Percentiles rank a stretch among this genome's conserved stretches.
Conservation (phyloP, 2,888 invertebrate species). For the Ophion costatus region DNA sequence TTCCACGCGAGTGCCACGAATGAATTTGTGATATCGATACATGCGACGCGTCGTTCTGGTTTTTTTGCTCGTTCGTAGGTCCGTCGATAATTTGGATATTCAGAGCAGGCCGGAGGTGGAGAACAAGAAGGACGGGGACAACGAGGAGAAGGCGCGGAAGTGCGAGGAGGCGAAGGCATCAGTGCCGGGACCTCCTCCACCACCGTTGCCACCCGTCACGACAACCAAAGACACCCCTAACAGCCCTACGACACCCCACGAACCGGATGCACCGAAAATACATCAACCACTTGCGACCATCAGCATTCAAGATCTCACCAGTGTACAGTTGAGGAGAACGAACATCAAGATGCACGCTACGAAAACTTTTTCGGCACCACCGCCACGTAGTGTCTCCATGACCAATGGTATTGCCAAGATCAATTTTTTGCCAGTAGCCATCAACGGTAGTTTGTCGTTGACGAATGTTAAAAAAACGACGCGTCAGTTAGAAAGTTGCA, state of each 20-base stretch:
- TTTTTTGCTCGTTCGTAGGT: conserved; percentile 69
- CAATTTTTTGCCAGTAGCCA: not conserved
- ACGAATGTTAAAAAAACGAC: no score
- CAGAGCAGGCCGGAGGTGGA: conserved; percentile 74
- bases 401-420: conserved; percentile 77
- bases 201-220: conserved; percentile 82
- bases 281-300: conserved; percentile 93
- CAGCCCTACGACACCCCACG: conserved; percentile 72
- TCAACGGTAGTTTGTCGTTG: not conserved
- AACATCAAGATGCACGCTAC: conserved; percentile 89
- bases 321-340: conserved; percentile 91
- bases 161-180: conserved; percentile 67
- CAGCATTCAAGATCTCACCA: conserved; percentile 93
- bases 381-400: conserved; percentile 90
- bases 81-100: conserved; percentile 82
- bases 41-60: not conserved
- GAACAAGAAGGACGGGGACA: conserved; percentile 61
- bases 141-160: conserved; percentile 58
- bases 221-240: conserved; percentile 55
- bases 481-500: no score
- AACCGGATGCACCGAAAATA: conserved; percentile 84
- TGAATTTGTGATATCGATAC: not conserved
- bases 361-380: conserved; percentile 93
- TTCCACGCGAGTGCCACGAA: not conserved
- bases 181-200: conserved; percentile 85